These are phyloP conservation scores for Drosophila baimaii DNA, from an alignment of 1,140 invertebrate genomes.

Conservation along the genomic window DNA sequence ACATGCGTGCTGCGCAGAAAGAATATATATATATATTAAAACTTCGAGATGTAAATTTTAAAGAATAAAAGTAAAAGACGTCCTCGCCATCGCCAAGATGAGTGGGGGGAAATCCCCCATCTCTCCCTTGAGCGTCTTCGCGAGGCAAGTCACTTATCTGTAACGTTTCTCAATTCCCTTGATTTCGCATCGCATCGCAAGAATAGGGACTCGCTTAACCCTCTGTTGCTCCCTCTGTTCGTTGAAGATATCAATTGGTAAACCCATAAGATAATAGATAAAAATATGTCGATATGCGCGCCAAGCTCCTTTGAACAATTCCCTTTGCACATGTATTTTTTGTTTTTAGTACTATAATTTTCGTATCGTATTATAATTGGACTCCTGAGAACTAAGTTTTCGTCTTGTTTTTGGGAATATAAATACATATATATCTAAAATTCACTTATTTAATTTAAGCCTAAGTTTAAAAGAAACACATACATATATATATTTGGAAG, in stretches of 20 bases:
- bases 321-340: conserved; percentile 6
- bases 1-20: conserved; percentile 23
- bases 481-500: not conserved
- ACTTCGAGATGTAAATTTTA: conserved; percentile 57
- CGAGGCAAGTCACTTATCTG: conserved; percentile 30
- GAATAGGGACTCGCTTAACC: not conserved
- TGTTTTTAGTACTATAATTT: not conserved
- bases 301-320: not conserved
- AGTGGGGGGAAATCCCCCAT: not conserved
- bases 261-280: too few relatives aligned
- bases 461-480: not conserved
- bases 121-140: conserved; percentile 1
- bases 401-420: not conserved
- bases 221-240: not conserved
- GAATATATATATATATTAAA: conserved; percentile 51
- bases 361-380: conserved; percentile 1
- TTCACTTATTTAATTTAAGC: conserved; percentile 6
- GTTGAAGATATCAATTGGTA: not conserved
- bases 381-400: not conserved
- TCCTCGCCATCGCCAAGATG: conserved; percentile 1
- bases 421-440: not conserved
- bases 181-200: not conserved
- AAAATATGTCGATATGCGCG: conserved; percentile 1
- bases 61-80: conserved; percentile 38
- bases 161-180: conserved; percentile 6